Conservation (phyloP, 2,888 invertebrate genomes). For the Ectemnius continuus region DNA sequence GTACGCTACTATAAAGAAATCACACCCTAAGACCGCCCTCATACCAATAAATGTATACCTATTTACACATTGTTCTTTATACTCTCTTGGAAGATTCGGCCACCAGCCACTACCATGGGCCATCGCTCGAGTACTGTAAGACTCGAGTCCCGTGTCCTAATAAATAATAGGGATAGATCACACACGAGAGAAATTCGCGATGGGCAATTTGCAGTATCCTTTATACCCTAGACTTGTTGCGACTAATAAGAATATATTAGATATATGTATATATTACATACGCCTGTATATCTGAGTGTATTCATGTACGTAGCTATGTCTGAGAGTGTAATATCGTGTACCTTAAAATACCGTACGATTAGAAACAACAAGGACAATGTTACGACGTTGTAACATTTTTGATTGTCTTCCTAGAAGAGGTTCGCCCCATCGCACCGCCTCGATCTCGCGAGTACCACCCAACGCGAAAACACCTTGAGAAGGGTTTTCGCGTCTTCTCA, state of each 20-base stretch:
- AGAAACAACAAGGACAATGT: slow-evolving; percentile 77
- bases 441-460: slow-evolving; percentile 25
- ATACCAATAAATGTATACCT: slow-evolving; percentile 13
- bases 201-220: slow-evolving; percentile 37
- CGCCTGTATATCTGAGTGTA: slow-evolving; percentile 27
- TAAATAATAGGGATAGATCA: slow-evolving; percentile 53
- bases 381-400: slow-evolving; percentile 75
- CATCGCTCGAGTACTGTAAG: neutral
- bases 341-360: slow-evolving; percentile 66
- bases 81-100: slow-evolving; percentile 10
- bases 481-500: slow-evolving; percentile 9
- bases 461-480: slow-evolving; percentile 30
- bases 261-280: slow-evolving; percentile 24
- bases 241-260: slow-evolving; percentile 46
- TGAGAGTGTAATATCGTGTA: slow-evolving; percentile 58
- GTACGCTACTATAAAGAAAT: slow-evolving; percentile 23
- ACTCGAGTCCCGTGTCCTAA: slow-evolving; percentile 30
- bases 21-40: slow-evolving; percentile 26
- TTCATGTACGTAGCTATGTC: slow-evolving; percentile 18
- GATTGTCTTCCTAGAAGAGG: slow-evolving; percentile 77
- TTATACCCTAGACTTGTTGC: slow-evolving; percentile 51
- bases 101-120: slow-evolving; percentile 8
- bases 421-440: slow-evolving; percentile 48
- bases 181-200: slow-evolving; percentile 50
- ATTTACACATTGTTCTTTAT: slow-evolving; percentile 7